Evolutionary conservation across 2,113 vertebrate species (phyloP), one percentile per base, ranked within the genome.

Genomic region (Callopanchax toddi): DNA sequence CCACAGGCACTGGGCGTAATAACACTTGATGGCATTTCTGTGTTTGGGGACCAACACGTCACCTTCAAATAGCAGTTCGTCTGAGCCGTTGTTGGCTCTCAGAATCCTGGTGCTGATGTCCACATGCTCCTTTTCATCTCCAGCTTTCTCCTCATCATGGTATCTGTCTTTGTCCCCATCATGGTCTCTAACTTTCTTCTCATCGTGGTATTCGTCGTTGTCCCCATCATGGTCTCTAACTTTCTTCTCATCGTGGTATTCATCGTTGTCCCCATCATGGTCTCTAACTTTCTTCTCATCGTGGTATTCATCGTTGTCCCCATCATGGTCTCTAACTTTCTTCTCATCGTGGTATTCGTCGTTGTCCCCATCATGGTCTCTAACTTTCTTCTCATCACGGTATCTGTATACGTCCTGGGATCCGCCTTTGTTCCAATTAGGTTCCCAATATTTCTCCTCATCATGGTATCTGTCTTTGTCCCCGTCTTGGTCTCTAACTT

Each of bases 11-110:
- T 32, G 59, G 46, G 25, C 1, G 17, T 15, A 59, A 37, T 32
- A 52, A 23, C 25, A 51, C n/a, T 39, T 67, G 45, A 58, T 42
- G 46, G 54, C 64, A 20, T 65, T 65, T 32, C 42, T 54, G 0
- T 5, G 22, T 1, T 34, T 46, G 26, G 63, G 52, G 17, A 17
- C 3, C 51, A 68, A 6, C 25, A 51, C 18, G 46, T 60, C 48
- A 44, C 56, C 29, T 20, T 52, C 39, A 22, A 60, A n/a, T 29
- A 60, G 39, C 6, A 36, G 7, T 13, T 36, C 16, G 13, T 48
- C 40, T 5, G 25, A 43, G 16, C 26, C 42, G 15, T 37, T 68
- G 39, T 45, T 68, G 34, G 39, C n/a, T 20, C 10, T 26, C 20
- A 68, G 58, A 49, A 68, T 60, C 26, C 6, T 52, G 21, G 25